Percentiles rank a stretch among this genome's conserved stretches.
Evolutionary conservation across 2,888 invertebrate genomes (phyloP).

Genomic region (Tortrix viridana): DNA sequence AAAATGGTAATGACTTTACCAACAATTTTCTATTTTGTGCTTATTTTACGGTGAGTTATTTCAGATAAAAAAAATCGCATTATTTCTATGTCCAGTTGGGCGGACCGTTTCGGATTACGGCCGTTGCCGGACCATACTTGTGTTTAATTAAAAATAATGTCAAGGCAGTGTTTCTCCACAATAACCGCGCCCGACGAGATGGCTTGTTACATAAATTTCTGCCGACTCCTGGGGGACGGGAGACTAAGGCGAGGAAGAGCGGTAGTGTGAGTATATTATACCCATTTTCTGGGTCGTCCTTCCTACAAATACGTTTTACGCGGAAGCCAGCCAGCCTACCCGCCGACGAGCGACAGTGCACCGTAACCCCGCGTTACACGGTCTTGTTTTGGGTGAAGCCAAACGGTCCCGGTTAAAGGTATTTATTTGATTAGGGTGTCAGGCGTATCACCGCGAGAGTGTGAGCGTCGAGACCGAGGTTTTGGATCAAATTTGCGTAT

Average conservation of each 20-base stretch:
- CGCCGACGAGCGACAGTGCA: constrained; percentile 48
- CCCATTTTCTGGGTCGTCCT: constrained; percentile 85
- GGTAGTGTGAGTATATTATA: constrained; percentile 84
- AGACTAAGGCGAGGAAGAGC: constrained; percentile 75
- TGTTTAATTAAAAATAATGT: constrained; percentile 83
- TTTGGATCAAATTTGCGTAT: constrained; percentile 82
- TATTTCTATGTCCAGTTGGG: constrained; percentile 18
- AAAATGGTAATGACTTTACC: no score
- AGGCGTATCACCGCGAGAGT: constrained; percentile 82
- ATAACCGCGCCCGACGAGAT: constrained; percentile 80
- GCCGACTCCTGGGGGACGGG: constrained; percentile 80
- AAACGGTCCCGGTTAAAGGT: constrained; percentile 76
- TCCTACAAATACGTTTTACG: constrained; percentile 84
- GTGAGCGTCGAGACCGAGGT: constrained; percentile 77
- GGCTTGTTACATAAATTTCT: constrained; percentile 84
- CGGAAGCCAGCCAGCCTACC: constrained; percentile 77
- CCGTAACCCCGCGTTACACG: constrained; percentile 52
- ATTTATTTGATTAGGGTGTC: constrained; percentile 85
- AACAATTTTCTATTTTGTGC: no score
- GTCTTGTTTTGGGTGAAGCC: constrained; percentile 47
- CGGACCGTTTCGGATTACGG: constrained; percentile 53
- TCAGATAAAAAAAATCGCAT: neutral
- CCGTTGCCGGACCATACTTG: constrained; percentile 67
- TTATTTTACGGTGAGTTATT: no score
- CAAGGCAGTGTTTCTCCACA: constrained; percentile 78